A percentile compares a stretch with the other conserved stretches of the same genome.
phyloP scores from a whole-genome alignment of 1,140 invertebrate species.

The Drosophila ambigua region DNA sequence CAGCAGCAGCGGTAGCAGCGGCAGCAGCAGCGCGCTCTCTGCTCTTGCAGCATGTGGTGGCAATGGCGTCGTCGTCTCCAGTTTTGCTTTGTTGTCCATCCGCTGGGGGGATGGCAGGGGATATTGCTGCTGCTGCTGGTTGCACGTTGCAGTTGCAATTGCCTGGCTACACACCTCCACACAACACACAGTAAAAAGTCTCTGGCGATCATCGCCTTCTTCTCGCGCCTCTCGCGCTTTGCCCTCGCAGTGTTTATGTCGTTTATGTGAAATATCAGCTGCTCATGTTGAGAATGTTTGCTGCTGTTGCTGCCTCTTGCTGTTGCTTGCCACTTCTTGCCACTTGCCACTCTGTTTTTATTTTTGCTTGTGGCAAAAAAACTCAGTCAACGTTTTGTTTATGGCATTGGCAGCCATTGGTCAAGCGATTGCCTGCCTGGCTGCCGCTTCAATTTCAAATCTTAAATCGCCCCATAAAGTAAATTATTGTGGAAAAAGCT shows the following conservation, averaged over 20 bases:
- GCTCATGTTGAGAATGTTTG: constrained; percentile 80
- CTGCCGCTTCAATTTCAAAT: constrained; percentile 78
- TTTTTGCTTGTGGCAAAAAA: constrained; percentile 10
- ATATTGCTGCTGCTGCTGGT: constrained; percentile 35
- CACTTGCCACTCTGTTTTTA: constrained; percentile 51
- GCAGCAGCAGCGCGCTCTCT: constrained; percentile 18
- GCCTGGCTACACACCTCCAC: constrained; percentile 65
- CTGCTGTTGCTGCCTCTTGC: constrained; percentile 74
- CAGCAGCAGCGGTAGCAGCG: constrained; percentile 9
- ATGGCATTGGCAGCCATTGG: constrained; percentile 73
- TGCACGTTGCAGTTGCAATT: constrained; percentile 45
- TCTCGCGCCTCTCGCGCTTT: constrained; percentile 13
- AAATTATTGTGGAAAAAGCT: constrained; percentile 65
- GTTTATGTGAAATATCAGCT: constrained; percentile 83
- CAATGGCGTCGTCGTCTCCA: constrained; percentile 55
- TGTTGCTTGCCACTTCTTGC: constrained; percentile 34
- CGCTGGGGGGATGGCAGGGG: constrained; percentile 25
- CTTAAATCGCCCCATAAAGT: constrained; percentile 60
- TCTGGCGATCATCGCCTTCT: constrained; percentile 38
- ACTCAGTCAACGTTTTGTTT: constrained; percentile 70
- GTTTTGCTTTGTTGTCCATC: constrained; percentile 72
- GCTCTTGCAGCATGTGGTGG: constrained; percentile 40
- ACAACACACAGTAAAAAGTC: constrained; percentile 20
- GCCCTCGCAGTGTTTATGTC: constrained; percentile 74
- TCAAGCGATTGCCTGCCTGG: constrained; percentile 47